phyloP scores from a whole-genome alignment of 2,113 vertebrate genomes.

The Tupaia tana region DNA sequence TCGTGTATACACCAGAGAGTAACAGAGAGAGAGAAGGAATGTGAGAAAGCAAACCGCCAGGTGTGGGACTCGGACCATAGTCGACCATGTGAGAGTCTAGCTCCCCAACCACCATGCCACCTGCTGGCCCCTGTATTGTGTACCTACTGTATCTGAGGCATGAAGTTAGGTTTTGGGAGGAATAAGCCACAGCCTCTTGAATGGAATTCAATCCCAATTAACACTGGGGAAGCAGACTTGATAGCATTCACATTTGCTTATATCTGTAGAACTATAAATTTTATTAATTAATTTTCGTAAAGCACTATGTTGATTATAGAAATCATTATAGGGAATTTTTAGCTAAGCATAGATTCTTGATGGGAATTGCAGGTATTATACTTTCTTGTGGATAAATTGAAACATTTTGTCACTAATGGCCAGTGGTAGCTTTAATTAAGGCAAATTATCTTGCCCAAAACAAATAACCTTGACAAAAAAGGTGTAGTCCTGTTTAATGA shows the following conservation, averaged over 20 bases:
- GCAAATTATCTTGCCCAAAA: slow-evolving; percentile 38
- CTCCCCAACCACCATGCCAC: no score
- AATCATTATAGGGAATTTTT: not conserved
- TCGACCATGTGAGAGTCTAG: no score
- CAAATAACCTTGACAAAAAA: slow-evolving; percentile 58
- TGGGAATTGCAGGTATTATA: slow-evolving; percentile 1
- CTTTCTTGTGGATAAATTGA: slow-evolving; percentile 48
- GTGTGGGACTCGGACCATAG: no score
- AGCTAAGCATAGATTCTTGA: slow-evolving; percentile 14
- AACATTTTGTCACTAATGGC: slow-evolving; percentile 43
- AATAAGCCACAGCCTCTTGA: not conserved
- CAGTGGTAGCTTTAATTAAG: slow-evolving; percentile 38
- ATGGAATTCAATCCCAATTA: not conserved
- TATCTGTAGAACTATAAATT: not conserved
- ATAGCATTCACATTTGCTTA: not conserved
- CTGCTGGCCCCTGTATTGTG: not conserved
- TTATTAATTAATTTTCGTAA: slow-evolving; percentile 18
- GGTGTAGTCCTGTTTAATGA: not conserved
- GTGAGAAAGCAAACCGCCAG: no score
- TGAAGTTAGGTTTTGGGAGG: not conserved
- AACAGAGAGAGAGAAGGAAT: no score
- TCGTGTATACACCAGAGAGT: no score
- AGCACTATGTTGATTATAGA: not conserved
- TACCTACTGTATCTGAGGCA: slow-evolving; percentile 1
- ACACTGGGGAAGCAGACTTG: not conserved